Percentiles rank a stretch among this genome's conserved stretches.
phyloP scores from a whole-genome alignment of 1,140 invertebrate species.

The Philaenus spumarius region DNA sequence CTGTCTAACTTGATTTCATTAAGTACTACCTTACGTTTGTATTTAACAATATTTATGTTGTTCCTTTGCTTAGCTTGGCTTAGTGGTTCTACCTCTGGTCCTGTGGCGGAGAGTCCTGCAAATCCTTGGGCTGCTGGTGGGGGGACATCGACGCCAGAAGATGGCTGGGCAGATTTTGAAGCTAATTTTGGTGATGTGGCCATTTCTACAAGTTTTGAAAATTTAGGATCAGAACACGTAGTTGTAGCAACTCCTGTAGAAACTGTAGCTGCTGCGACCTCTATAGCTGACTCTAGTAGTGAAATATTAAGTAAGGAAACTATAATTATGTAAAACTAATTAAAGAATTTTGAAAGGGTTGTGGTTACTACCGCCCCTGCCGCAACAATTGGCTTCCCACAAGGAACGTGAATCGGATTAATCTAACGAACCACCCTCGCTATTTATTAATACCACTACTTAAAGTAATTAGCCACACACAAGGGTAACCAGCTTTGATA shows the following conservation, averaged over 20 bases:
- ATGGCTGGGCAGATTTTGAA: constrained; percentile 24
- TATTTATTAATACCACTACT: no score
- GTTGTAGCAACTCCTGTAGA: background rate
- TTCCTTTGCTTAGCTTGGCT: constrained; percentile 16
- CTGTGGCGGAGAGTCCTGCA: background rate
- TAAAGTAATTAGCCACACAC: no score
- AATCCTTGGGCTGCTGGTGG: constrained; percentile 14
- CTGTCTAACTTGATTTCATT: background rate
- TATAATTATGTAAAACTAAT: no score
- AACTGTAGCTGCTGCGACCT: no score
- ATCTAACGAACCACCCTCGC: no score
- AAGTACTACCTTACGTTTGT: background rate
- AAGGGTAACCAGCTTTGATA: no score
- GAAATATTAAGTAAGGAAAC: no score
- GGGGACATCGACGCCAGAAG: background rate
- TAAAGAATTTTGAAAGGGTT: no score
- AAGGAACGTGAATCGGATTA: no score
- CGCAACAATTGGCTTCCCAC: no score
- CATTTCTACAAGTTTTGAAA: background rate
- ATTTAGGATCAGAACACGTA: background rate
- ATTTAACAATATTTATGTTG: background rate
- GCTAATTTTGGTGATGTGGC: constrained; percentile 10
- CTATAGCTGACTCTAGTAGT: no score
- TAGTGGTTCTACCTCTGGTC: background rate
- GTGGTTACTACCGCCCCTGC: no score